A percentile compares a stretch with the other conserved stretches of the same genome.
phyloP scores from a whole-genome alignment of 1,140 invertebrate genomes.

The Drosophila kohkoa region DNA sequence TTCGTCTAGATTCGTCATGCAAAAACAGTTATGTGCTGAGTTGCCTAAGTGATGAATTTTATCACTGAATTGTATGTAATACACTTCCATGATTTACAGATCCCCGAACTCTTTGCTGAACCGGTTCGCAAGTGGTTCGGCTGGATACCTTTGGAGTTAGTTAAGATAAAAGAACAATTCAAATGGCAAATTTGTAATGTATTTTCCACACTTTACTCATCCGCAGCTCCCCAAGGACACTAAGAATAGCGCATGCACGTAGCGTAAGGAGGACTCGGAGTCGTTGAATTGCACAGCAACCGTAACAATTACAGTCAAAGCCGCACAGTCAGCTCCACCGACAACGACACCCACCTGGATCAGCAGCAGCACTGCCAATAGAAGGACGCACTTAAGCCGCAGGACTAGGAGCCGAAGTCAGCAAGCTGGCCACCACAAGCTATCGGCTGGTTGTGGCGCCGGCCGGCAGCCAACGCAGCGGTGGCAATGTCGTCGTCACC shows the following conservation, averaged over 20 bases:
- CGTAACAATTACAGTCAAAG: background rate
- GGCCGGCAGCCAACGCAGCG: slow-evolving; percentile 60
- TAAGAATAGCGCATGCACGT: background rate
- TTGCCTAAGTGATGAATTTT: too few relatives aligned
- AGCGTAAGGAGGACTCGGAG: background rate
- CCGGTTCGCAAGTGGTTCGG: background rate
- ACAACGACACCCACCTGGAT: background rate
- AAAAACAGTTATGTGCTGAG: too few relatives aligned
- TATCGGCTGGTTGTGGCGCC: slow-evolving; percentile 74
- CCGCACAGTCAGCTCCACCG: background rate
- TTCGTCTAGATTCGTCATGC: too few relatives aligned
- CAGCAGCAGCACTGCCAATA: too few relatives aligned
- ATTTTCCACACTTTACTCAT: background rate
- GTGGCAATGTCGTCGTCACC: slow-evolving; percentile 58
- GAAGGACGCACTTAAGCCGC: background rate
- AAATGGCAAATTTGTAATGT: background rate
- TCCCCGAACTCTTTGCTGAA: background rate
- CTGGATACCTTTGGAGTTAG: too few relatives aligned
- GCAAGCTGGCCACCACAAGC: slow-evolving; percentile 76
- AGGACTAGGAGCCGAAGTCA: slow-evolving; percentile 9
- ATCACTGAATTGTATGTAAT: too few relatives aligned
- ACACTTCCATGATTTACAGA: too few relatives aligned
- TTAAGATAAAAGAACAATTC: too few relatives aligned
- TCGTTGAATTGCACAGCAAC: background rate
- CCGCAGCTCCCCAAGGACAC: background rate